Conservation (phyloP, 1,140 invertebrate genomes). For the Brachionus manjavacas region DNA sequence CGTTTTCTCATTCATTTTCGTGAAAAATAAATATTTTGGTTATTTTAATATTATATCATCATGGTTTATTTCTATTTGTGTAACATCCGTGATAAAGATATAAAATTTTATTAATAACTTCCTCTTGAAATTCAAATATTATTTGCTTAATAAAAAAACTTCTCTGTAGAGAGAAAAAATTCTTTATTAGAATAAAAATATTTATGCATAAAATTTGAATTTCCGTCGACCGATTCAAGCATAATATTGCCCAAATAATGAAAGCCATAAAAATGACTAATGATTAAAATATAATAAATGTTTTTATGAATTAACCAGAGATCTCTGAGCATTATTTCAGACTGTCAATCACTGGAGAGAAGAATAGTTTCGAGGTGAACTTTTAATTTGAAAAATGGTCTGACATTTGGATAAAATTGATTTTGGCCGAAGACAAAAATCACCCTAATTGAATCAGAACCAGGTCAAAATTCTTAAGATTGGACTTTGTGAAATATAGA, state of each 20-base stretch:
- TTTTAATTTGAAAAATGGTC: not conserved
- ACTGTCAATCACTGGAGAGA: not conserved
- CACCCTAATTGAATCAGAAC: not conserved
- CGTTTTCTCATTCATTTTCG: not conserved
- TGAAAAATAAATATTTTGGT: not conserved
- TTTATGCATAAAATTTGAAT: not conserved
- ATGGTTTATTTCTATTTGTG: not conserved
- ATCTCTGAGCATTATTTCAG: not conserved
- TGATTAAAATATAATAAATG: not conserved
- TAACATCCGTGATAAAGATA: slow-evolving; percentile 40
- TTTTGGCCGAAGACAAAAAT: not conserved
- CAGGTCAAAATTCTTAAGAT: not conserved
- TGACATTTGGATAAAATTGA: not conserved
- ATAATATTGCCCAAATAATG: not conserved
- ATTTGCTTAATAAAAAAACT: slow-evolving; percentile 7
- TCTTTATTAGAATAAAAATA: not conserved
- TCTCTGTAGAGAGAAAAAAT: not conserved
- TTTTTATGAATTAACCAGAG: not conserved
- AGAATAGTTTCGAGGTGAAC: not conserved
- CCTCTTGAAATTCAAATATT: not conserved
- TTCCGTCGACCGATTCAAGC: not conserved
- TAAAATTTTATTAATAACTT: slow-evolving; percentile 28
- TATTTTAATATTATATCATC: slow-evolving; percentile 27
- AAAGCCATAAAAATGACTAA: not conserved
- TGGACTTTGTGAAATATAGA: not conserved